Evolutionary conservation across 2,888 invertebrate species (phyloP).

Genomic region (Argynnis bischoffii): DNA sequence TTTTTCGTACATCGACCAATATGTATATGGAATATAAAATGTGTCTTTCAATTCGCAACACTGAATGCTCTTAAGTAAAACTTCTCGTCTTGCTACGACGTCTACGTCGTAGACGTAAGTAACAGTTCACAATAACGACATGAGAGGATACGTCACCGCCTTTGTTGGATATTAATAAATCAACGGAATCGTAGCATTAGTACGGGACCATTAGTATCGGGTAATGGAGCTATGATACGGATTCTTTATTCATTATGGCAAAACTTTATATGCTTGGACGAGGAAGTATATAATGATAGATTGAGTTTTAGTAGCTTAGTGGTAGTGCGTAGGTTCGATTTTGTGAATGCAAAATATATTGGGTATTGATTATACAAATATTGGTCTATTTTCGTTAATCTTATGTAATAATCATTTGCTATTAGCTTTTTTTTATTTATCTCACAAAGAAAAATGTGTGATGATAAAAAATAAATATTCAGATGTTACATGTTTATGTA

Average conservation of each 20-base stretch:
- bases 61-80: neutral
- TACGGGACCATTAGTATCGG: conserved; percentile 18
- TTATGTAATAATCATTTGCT: too few species aligned
- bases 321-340: too few species aligned
- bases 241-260: conserved; percentile 13
- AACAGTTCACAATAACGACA: neutral
- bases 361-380: too few species aligned
- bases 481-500: too few species aligned
- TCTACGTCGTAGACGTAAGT: neutral
- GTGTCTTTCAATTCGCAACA: neutral
- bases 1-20: too few species aligned
- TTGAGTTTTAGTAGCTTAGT: too few species aligned
- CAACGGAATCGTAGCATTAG: conserved; percentile 27
- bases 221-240: conserved; percentile 30
- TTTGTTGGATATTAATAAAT: conserved; percentile 35
- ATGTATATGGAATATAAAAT: too few species aligned
- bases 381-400: too few species aligned
- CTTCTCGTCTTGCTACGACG: neutral
- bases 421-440: too few species aligned
- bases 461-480: too few species aligned
- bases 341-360: too few species aligned
- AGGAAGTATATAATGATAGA: neutral
- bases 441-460: too few species aligned
- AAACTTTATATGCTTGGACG: conserved; percentile 8
- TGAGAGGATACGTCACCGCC: conserved; percentile 20